These are phyloP conservation scores for Marcusenius ussheri DNA, from an alignment of 2,113 vertebrate genomes.

Conservation along the genomic window DNA sequence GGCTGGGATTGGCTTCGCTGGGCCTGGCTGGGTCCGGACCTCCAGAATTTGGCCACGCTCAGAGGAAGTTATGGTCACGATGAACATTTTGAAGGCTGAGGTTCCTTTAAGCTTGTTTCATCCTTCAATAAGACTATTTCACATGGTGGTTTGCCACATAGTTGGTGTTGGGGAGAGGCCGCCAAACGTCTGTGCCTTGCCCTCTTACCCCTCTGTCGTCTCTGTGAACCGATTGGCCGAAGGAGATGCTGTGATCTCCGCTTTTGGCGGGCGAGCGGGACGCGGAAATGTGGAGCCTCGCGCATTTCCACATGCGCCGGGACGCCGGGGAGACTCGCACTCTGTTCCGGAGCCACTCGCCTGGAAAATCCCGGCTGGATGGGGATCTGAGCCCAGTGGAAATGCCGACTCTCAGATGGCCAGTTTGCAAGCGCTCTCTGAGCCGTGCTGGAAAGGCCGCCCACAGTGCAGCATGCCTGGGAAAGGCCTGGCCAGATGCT, in stretches of 20 bases:
- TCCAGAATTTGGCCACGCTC: background rate
- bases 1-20: background rate
- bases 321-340: background rate
- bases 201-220: background rate
- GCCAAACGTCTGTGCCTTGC: background rate
- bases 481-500: constrained; percentile 62
- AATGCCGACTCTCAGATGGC: background rate
- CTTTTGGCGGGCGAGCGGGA: background rate
- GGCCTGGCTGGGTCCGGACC: background rate
- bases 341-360: background rate
- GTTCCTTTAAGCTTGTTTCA: background rate
- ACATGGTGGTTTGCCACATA: background rate
- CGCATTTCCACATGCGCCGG: background rate
- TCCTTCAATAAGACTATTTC: background rate
- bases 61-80: background rate
- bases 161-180: background rate
- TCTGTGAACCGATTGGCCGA: background rate
- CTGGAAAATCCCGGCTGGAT: background rate
- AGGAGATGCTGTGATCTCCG: background rate
- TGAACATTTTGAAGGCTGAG: background rate
- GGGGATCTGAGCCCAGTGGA: background rate
- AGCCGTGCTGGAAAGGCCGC: background rate
- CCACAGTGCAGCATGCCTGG: constrained; percentile 34
- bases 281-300: background rate
- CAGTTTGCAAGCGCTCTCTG: background rate